Conservation (phyloP, 2,888 invertebrate genomes). For the Calephelis perditalis region DNA sequence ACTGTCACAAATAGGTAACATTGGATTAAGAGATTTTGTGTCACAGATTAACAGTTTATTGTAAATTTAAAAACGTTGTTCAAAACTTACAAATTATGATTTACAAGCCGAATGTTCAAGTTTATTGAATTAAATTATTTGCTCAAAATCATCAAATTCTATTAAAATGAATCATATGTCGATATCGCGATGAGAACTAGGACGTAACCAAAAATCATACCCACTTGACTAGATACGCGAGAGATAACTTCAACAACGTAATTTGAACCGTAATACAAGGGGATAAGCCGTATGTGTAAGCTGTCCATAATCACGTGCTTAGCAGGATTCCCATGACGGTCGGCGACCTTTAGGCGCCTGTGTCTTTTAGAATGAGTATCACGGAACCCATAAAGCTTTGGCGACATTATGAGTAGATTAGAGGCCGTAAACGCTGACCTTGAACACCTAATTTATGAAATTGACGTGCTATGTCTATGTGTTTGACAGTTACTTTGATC, state of each 20-base stretch:
- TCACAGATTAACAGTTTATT: no score
- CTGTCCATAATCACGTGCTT: slow-evolving; percentile 34
- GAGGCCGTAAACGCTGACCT: slow-evolving; percentile 52
- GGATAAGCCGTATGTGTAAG: slow-evolving; percentile 16
- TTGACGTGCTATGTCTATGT: slow-evolving; percentile 11
- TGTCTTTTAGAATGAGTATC: slow-evolving; percentile 37
- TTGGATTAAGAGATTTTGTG: no score
- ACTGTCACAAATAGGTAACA: no score
- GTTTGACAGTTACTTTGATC: slow-evolving; percentile 4
- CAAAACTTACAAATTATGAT: no score
- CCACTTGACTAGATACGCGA: slow-evolving; percentile 13
- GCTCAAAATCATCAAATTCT: neutral
- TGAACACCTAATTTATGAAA: slow-evolving; percentile 32
- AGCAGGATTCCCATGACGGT: slow-evolving; percentile 36
- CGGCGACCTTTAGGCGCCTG: slow-evolving; percentile 45
- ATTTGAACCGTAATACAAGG: slow-evolving; percentile 8
- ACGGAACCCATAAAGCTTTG: slow-evolving; percentile 40
- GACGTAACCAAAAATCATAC: slow-evolving; percentile 5
- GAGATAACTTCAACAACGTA: slow-evolving; percentile 11
- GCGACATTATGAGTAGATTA: slow-evolving; percentile 48
- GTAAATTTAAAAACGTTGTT: no score
- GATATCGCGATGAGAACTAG: slow-evolving; percentile 5
- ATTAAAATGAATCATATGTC: slow-evolving; percentile 2
- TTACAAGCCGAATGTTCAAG: no score
- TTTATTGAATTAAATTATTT: no score